Evolutionary conservation across 2,888 invertebrate species (phyloP).

Genomic region (Cheilosia urbana): DNA sequence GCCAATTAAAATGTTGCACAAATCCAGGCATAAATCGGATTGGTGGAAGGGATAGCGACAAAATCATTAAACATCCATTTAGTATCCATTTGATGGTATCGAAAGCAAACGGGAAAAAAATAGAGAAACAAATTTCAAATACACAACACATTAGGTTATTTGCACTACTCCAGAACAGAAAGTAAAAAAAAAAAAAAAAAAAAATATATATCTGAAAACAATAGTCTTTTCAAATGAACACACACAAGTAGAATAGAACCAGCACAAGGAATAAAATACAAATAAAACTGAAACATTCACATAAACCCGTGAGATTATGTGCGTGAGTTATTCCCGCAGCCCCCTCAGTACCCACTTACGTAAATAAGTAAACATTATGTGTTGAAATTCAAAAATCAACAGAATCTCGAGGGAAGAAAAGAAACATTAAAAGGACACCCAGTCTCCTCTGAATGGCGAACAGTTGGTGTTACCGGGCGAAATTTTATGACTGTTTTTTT

Average conservation of each 20-base stretch:
- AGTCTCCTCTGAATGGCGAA: constrained; percentile 55
- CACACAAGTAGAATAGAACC: constrained; percentile 8
- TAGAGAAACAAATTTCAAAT: constrained; percentile 46
- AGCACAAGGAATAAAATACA: constrained; percentile 7
- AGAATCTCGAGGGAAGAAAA: constrained; percentile 9
- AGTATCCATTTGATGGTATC: constrained; percentile 66
- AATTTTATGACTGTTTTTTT: constrained; percentile 69
- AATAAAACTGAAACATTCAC: constrained; percentile 6
- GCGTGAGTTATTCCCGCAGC: constrained; percentile 35
- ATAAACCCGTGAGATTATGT: constrained; percentile 43
- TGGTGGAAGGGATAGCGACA: constrained; percentile 35
- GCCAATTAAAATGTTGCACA: constrained; percentile 32
- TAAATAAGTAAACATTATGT: constrained; percentile 28
- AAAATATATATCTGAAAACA: constrained; percentile 4
- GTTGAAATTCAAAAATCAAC: constrained; percentile 53
- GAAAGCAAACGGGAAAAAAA: constrained; percentile 60
- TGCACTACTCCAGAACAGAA: constrained; percentile 53
- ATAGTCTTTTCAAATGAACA: constrained; percentile 22
- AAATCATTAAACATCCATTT: constrained; percentile 71
- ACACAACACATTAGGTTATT: constrained; percentile 56
- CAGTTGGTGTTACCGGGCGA: constrained; percentile 67
- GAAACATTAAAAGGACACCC: constrained; percentile 50
- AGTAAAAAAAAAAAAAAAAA: constrained; percentile 11
- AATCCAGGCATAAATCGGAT: constrained; percentile 26
- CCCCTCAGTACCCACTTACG: background rate